Base-by-base conservation (phyloP, 2,888 invertebrate genomes). In the Toxonevra muliebris region DNA sequence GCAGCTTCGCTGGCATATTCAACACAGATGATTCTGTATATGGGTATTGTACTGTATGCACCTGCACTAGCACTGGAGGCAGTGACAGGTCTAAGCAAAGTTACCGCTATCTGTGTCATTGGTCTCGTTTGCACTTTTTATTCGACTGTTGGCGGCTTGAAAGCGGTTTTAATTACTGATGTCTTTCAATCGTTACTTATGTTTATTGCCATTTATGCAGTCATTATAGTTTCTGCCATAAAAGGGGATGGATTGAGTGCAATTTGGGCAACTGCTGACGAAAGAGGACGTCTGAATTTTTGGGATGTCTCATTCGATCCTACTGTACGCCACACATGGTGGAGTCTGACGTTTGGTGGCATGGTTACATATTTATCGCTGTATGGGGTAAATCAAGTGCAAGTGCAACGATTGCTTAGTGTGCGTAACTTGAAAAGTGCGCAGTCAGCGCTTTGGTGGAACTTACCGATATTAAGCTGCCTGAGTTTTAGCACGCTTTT, bases 11-110 rank as follows among this genome's bases (percentile, higher is more conserved):
- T 94, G 61, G 91, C 93, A 0, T 97, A 96, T 80, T 92, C 93
- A 62, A 79, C 95, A 52, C 97, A 98, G 87, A 94, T 96, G 92
- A 89, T 96, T 75, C 86, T 95, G n/a, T 95, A 95, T 76, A 94
- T 94, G 87, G 94, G 96, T 0, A 93, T 98, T 73, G 97, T 96
- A 7, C 85, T 98, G n/a, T 97, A 96, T 84, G 96, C 97, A 0
- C 97, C 98, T 2, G 93, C 97, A 0, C 87, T 98, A 73, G 96
- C 97, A 0, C 84, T 98, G 30, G 93, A 93, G 83, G 90, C 96
- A 10, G 91, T 95, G 30, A 94, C 94, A 1, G 93, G 93, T 13
- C 86, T 94, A 20, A 89, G 89, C 48, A 89, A 91, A 84, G 83
- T 88, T 13, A 86, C 89, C 55, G 93, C 94, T 1, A 93, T 95